Percentiles rank a stretch among this genome's conserved stretches.
Conservation (phyloP, 1,140 invertebrate species). For the Drosophila tani region DNA sequence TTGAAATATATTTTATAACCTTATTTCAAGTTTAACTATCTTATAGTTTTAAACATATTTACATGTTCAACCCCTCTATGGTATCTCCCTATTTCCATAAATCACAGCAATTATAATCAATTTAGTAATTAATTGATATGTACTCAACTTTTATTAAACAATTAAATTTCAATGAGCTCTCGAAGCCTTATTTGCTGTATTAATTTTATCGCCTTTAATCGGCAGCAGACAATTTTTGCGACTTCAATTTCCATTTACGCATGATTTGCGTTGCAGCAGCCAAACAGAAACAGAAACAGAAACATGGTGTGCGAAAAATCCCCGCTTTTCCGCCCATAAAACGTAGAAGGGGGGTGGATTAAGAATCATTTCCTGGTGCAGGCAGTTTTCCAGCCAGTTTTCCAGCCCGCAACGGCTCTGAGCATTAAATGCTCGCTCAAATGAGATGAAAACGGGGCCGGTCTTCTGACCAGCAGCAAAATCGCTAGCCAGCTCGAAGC, state of each 20-base stretch:
- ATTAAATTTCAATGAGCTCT: background rate
- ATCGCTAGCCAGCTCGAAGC: constrained; percentile 18
- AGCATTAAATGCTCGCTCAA: constrained; percentile 53
- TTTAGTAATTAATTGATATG: background rate
- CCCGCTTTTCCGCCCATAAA: background rate
- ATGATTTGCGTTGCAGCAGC: constrained; percentile 40
- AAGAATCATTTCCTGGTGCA: constrained; percentile 49
- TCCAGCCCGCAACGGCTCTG: constrained; percentile 19
- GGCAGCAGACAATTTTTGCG: constrained; percentile 22
- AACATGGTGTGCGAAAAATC: constrained; percentile 33
- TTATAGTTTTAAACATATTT: no score
- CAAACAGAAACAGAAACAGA: constrained; percentile 8
- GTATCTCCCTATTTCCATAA: background rate
- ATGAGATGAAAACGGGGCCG: constrained; percentile 46
- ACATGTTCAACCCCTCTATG: background rate
- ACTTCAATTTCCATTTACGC: constrained; percentile 42
- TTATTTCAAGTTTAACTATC: background rate
- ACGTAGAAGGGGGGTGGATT: constrained; percentile 23
- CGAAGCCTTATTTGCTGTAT: background rate
- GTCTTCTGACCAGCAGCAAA: constrained; percentile 20
- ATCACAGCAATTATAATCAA: background rate
- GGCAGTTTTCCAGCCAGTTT: constrained; percentile 7
- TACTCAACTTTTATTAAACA: constrained; percentile 4
- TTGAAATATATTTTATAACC: background rate
- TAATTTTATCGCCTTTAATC: constrained; percentile 17